Percentiles rank a stretch among this genome's conserved stretches.
phyloP scores from a whole-genome alignment of 1,140 invertebrate species.

The Lycorma delicatula region DNA sequence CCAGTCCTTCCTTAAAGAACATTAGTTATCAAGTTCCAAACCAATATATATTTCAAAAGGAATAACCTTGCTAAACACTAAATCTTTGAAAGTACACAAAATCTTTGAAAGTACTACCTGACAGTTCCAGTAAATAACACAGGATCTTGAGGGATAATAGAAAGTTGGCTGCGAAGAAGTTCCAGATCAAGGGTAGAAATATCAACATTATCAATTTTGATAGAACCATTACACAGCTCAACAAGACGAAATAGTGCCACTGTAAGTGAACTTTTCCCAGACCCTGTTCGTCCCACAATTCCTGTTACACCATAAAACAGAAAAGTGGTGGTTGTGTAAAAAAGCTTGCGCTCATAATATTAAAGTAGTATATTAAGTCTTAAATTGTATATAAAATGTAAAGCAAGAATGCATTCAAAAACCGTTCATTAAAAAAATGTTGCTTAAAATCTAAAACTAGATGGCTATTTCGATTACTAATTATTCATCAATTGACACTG shows the following conservation, averaged over 20 bases:
- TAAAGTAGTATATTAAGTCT: no score
- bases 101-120: no score
- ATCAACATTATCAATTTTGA: slow-evolving; percentile 74
- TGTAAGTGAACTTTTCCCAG: slow-evolving; percentile 85
- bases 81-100: no score
- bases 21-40: no score
- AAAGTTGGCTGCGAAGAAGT: slow-evolving; percentile 60
- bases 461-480: no score
- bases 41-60: no score
- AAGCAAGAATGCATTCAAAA: slow-evolving; percentile 9
- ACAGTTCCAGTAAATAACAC: slow-evolving; percentile 84
- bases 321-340: neutral
- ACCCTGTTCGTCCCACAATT: slow-evolving; percentile 83
- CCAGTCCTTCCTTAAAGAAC: no score
- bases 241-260: slow-evolving; percentile 66
- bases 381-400: neutral
- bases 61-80: no score
- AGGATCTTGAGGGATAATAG: slow-evolving; percentile 90
- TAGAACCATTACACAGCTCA: slow-evolving; percentile 57
- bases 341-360: neutral
- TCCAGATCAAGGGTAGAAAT: slow-evolving; percentile 58
- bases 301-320: slow-evolving; percentile 37
- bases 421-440: no score
- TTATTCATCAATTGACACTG: no score
- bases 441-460: no score